Evolutionary conservation across 2,888 invertebrate species (phyloP), one percentile per base, ranked within the genome.

Genomic region (Cantharis nigra): DNA sequence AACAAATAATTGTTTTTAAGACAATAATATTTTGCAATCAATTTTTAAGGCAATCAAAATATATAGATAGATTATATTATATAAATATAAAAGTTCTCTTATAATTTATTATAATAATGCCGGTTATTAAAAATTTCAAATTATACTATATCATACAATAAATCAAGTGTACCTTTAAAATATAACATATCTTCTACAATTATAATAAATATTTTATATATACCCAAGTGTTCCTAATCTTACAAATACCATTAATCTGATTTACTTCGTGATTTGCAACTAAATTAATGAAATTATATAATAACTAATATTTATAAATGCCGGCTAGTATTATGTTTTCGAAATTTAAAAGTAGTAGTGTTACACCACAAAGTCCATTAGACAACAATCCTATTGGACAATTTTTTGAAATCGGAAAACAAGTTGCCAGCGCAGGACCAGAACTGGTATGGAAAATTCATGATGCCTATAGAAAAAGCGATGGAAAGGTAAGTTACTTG

Each of bases 371-470:
- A 86, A 89, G 87, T 85, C 90, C 91, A 79, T 89, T 93, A 80
- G 94, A 95, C 85, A 92, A 91, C 83, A 96, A 96, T 89, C 97
- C 97, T 63, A 97, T 98, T 85, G 92, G 94, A 86, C 94, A 96
- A 85, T 94, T 93, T 89, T 98, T 95, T 89, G 96, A 96, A 83
- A 93, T 98, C 81, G 96, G 96, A 72, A 94, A 94, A 84, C 95
- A 95, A 86, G 90, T 91, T 73, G 93, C 93, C 75, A 93, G 93
- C 77, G 95, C 95, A 71, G 98, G 98, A 0, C 97, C 97, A 0
- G 97, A 97, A 84, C 91, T 96, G 81, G 93, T 96, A 69, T 98
- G 98, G 98, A 94, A 94, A 85, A 95, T 98, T 80, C 95, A 96
- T 87, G 97, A 98, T 83, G 98, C 96, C 1, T 94, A 93, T 85